Evolutionary conservation across 30 jellyfish, hydroid and myxozoan species (phyloP).

Genomic region (Catostylus mosaicus): DNA sequence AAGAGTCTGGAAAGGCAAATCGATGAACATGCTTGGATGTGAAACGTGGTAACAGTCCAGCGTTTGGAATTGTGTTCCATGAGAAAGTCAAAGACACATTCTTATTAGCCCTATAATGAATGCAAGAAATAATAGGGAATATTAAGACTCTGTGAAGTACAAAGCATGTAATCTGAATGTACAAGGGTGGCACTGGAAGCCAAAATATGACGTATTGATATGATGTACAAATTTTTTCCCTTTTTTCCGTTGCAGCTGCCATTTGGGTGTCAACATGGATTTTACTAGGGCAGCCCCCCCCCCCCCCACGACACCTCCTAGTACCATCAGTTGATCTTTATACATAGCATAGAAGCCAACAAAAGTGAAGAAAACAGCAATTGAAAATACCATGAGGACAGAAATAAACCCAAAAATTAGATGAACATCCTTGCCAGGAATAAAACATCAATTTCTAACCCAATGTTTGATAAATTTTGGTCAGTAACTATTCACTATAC

Average conservation of each 20-base stretch:
- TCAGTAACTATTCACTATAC: too few relatives aligned
- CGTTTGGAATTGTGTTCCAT: constrained; percentile 94
- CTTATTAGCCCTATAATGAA: constrained; percentile 72
- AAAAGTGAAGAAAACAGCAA: too few relatives aligned
- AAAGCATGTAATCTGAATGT: neutral
- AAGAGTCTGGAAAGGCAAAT: constrained; percentile 84
- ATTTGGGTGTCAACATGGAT: neutral
- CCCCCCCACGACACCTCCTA: too few relatives aligned
- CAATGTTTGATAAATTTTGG: too few relatives aligned
- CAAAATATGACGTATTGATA: too few relatives aligned
- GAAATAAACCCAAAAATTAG: too few relatives aligned
- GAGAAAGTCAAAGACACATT: constrained; percentile 85
- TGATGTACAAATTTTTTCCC: neutral
- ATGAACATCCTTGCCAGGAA: too few relatives aligned
- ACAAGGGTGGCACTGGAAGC: neutral
- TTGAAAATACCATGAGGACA: too few relatives aligned
- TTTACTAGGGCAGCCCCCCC: neutral
- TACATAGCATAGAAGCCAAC: too few relatives aligned
- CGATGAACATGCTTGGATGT: constrained; percentile 48
- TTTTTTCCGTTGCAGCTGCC: neutral
- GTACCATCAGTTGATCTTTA: too few relatives aligned
- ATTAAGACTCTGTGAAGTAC: neutral
- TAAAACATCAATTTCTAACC: too few relatives aligned
- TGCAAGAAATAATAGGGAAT: neutral
- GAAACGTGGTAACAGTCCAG: constrained; percentile 86